Conservation (phyloP, 2,797 vertebrate species). For the Hydrophis major region DNA sequence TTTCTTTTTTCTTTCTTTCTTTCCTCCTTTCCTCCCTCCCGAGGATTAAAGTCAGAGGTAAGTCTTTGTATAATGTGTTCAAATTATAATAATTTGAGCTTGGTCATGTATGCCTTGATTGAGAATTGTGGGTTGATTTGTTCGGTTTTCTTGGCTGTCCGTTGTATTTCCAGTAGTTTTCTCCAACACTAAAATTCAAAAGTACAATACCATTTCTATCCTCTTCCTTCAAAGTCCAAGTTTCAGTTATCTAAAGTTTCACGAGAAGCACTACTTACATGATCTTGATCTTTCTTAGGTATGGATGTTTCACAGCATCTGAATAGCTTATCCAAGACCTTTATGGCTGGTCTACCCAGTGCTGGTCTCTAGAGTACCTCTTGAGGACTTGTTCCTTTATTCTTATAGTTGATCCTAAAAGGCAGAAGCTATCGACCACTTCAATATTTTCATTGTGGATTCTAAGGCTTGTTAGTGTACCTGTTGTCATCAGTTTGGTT, state of each 20-base stretch:
- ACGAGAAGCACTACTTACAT: not conserved
- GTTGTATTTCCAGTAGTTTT: not conserved
- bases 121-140: not conserved
- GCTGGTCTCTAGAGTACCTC: not conserved
- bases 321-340: not conserved
- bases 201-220: not conserved
- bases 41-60: not conserved
- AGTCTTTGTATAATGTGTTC: not conserved
- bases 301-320: not conserved
- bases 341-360: not conserved
- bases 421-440: not conserved
- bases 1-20: too few relatives aligned
- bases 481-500: not conserved
- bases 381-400: not conserved
- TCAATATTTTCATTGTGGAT: not conserved
- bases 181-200: not conserved
- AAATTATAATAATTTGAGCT: not conserved
- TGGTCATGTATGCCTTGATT: not conserved
- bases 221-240: not conserved
- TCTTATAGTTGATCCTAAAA: not conserved
- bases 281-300: not conserved
- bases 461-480: not conserved
- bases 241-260: not conserved
- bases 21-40: too few relatives aligned
- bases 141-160: not conserved